phyloP scores from a whole-genome alignment of 1,140 invertebrate species.

The Caenorhabditis brenneri region DNA sequence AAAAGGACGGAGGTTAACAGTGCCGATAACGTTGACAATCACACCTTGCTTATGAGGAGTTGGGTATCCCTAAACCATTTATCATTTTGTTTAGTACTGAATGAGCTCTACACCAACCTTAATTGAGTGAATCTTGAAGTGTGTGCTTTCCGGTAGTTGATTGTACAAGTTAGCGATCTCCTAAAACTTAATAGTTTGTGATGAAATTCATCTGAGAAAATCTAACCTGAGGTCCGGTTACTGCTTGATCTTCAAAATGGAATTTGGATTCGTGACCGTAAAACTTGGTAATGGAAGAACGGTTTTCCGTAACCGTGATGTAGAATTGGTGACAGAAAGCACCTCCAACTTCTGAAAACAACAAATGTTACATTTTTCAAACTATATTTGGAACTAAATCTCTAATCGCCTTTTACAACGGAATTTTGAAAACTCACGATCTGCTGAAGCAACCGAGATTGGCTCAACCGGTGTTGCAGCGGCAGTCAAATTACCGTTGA shows the following conservation, averaged over 20 bases:
- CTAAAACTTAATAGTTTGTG: conserved; percentile 3
- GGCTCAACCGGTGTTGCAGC: background rate
- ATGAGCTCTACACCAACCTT: conserved; percentile 8
- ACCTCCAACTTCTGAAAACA: conserved; percentile 45
- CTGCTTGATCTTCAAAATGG: conserved; percentile 7
- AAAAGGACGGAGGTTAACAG: conserved; percentile 44
- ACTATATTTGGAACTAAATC: background rate
- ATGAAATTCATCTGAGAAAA: too few relatives aligned
- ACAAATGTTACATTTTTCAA: background rate
- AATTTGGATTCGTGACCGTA: conserved; percentile 49
- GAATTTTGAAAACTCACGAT: background rate
- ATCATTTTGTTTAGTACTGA: background rate
- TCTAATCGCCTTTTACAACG: too few relatives aligned
- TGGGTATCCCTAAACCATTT: conserved; percentile 28
- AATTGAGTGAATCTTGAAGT: conserved; percentile 44
- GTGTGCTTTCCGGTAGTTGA: conserved; percentile 5
- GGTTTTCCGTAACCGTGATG: conserved; percentile 18
- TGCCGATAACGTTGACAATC: conserved; percentile 45
- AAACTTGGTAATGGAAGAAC: conserved; percentile 18
- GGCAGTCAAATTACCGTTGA: background rate
- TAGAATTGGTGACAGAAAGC: conserved; percentile 54
- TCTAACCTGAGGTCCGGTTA: conserved; percentile 42
- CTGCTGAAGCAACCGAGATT: background rate
- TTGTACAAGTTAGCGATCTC: conserved; percentile 41
- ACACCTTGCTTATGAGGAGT: conserved; percentile 8